phyloP scores from a whole-genome alignment of 1,140 invertebrate genomes.

The Colletes latitarsis region DNA sequence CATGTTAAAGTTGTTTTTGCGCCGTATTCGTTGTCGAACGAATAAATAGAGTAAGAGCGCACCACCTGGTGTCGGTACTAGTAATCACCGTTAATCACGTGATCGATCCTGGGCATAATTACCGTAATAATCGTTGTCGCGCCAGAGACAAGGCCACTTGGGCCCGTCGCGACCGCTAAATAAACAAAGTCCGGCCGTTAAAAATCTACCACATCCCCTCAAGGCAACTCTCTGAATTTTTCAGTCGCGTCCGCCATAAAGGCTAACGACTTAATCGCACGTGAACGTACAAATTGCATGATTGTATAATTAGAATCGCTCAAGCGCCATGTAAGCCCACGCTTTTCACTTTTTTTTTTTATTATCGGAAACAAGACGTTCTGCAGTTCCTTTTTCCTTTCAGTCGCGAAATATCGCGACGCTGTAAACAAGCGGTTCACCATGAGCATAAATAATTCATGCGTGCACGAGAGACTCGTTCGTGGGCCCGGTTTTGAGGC shows the following conservation, averaged over 20 bases:
- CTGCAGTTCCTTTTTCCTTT: neutral
- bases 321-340: conserved; percentile 1
- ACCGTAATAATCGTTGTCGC: conserved; percentile 41
- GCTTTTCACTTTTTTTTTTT: neutral
- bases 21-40: neutral
- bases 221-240: conserved; percentile 21
- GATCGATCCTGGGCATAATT: conserved; percentile 21
- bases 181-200: conserved; percentile 6
- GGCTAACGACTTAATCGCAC: conserved; percentile 50
- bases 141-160: neutral
- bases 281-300: conserved; percentile 49
- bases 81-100: conserved; percentile 19
- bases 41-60: neutral
- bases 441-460: conserved; percentile 44
- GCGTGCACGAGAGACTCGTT: neutral
- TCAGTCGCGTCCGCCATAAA: conserved; percentile 23
- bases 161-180: neutral
- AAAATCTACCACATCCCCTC: neutral
- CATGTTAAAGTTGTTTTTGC: too few species aligned
- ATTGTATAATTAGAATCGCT: conserved; percentile 46
- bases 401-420: conserved; percentile 35
- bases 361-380: conserved; percentile 13
- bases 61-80: neutral
- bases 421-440: conserved; percentile 20
- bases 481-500: neutral